Evolutionary conservation across 2,113 vertebrate species (phyloP).

Genomic region (Gnathonemus longibarbis): DNA sequence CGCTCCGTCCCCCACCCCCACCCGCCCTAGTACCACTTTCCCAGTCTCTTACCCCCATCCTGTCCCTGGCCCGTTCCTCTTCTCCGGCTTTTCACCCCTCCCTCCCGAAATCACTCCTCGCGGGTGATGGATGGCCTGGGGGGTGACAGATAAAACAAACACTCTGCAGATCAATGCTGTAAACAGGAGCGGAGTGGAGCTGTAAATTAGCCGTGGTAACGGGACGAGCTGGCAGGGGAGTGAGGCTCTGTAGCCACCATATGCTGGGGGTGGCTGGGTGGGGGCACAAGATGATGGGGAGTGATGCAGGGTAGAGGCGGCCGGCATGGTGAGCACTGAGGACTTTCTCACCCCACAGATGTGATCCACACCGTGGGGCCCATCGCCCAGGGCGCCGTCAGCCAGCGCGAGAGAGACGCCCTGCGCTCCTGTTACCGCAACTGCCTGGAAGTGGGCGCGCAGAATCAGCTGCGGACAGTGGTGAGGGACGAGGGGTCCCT

Average conservation of each 20-base stretch:
- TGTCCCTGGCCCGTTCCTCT: constrained; percentile 14
- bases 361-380: constrained; percentile 85
- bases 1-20: not conserved
- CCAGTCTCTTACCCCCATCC: not conserved
- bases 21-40: not conserved
- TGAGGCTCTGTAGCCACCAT: not conserved
- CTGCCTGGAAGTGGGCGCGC: constrained; percentile 59
- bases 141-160: constrained; percentile 34
- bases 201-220: constrained; percentile 36
- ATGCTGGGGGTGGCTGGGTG: not conserved
- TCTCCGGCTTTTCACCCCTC: constrained; percentile 19
- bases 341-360: constrained; percentile 48
- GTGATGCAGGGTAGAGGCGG: not conserved
- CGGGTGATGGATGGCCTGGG: constrained; percentile 27
- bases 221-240: constrained; percentile 23
- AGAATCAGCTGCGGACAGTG: constrained; percentile 63
- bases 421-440: constrained; percentile 72
- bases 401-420: constrained; percentile 48
- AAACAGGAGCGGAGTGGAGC: constrained; percentile 38
- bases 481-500: constrained; percentile 50
- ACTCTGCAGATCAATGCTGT: constrained; percentile 36
- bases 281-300: not conserved
- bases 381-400: constrained; percentile 56
- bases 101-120: constrained; percentile 13
- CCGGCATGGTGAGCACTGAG: not conserved